Conservation (phyloP, 2,113 vertebrate genomes). For the Grammomys dolichurus region DNA sequence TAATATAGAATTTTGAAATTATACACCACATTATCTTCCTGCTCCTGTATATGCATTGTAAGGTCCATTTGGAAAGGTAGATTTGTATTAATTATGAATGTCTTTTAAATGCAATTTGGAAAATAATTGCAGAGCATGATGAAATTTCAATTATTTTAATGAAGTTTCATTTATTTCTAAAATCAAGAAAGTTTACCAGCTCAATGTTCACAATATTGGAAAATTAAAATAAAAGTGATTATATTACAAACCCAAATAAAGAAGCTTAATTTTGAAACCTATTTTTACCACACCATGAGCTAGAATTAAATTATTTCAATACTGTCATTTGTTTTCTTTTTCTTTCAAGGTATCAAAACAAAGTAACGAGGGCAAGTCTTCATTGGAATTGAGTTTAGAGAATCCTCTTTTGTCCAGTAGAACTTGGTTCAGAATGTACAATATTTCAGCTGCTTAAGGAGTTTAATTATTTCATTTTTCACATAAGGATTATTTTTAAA, state of each 20-base stretch:
- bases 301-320: not conserved
- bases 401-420: not conserved
- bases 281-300: not conserved
- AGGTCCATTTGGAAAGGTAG: not conserved
- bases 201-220: not conserved
- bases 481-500: not conserved
- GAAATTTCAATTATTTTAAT: not conserved
- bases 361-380: not conserved
- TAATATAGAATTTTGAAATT: not conserved
- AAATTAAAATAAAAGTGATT: not conserved
- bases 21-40: not conserved
- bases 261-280: not conserved
- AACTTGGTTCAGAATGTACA: not conserved
- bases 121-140: not conserved
- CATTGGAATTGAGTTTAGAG: not conserved
- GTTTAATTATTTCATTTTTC: not conserved
- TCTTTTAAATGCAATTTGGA: conserved; percentile 23
- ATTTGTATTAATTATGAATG: conserved; percentile 25
- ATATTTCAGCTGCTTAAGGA: not conserved
- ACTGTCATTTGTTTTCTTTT: not conserved
- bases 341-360: not conserved
- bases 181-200: not conserved
- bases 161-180: not conserved
- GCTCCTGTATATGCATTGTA: not conserved
- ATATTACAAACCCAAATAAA: not conserved